Base-by-base conservation (phyloP, 2,888 invertebrate species). In the Mongoloraphidia duomilia region DNA sequence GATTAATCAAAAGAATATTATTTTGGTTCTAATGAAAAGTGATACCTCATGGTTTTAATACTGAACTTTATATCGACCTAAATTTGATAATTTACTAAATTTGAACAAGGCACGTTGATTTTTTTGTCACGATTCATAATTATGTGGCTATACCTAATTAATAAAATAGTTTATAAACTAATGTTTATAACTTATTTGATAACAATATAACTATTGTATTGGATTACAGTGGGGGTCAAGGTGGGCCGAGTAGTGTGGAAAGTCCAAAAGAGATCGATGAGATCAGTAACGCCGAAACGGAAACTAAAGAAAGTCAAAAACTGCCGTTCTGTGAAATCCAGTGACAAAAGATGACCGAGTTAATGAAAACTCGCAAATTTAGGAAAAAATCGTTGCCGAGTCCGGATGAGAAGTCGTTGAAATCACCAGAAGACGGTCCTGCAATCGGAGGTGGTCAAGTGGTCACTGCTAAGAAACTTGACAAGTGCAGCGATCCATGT, bases 301-400 rank as follows among this genome's bases (percentile, higher is more conserved):
- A 76, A 61, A 73, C 75, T 58, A 77, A 80, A 66, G 80, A 80
- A 58, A 73, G 72, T 62, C 77, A 78, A 63, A 81, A 80, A 68
- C 68, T 80, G 64, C 79, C 78, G 44, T 82, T 83, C 67, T 83
- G 82, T 69, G 78, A 79, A 69, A 80, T 82, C 70, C 82, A 82
- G 79, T 82, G 81, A 82, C 79, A 75, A 73, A 75, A 74, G 70
- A 74, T 73, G 68, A 72, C 71, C 72, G 68, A 68, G 69, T 68
- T 68, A 65, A 65, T 65, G 54, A 67, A 66, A 67, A 68, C 69
- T 68, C 68, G 67, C 58, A 67, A 67, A 66, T 64, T 63, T 49
- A 67, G 66, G 8, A 48, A 42, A 38, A 48, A 48, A 43, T 11
- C 9, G 10, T 36, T 12, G 10, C 36, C 40, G 60, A 68, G 67